Base-by-base conservation (phyloP, 2,113 vertebrate genomes). In the Pituophis catenifer region DNA sequence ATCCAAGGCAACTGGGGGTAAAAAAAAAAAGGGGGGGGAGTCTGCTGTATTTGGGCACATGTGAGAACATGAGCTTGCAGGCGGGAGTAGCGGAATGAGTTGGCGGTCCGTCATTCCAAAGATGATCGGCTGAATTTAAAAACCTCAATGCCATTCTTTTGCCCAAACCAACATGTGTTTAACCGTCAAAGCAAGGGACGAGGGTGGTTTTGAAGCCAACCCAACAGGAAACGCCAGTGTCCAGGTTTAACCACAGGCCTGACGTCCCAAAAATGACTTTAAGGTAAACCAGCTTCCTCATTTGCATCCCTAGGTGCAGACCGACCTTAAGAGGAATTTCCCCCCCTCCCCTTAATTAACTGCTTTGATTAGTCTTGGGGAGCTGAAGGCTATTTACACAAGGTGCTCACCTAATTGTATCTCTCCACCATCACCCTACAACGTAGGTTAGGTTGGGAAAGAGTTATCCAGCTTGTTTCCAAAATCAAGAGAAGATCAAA, bases 1-100 rank as follows among this genome's bases (percentile, higher is more conserved):
- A 95, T 95, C 97, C 96, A 97, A 96, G 97, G 97, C 94, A 97
- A 98, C 97, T 3, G 55, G 17, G 75, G 91, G 55, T 62, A 88
- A 52, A 86, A 81, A 86, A 81, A 92, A 62, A 62, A 11, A 26
- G 9, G 24, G 9, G 59, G 50, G 86, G 89, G 92, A 92, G 94
- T 29, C 95, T 1, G 6, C 58, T 8, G 0, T 93, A 93, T 95
- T 95, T 94, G 90, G 92, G 94, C 94, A 89, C 91, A 81, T 52
- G 7, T 81, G 94, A n/a, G 54, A 94, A 94, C 93, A 95, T 50
- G 4, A 87, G 88, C 53, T 12, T 75, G 44, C 4, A 0, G 29
- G 57, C 89, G 50, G 58, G 0, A 26, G 0, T 94, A 94, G 94
- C 91, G 65, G 95, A 26, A 23, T 7, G 92, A 38, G 59, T 81